Conservation (phyloP, 1,140 invertebrate genomes). For the Leptinotarsa lineolata region DNA sequence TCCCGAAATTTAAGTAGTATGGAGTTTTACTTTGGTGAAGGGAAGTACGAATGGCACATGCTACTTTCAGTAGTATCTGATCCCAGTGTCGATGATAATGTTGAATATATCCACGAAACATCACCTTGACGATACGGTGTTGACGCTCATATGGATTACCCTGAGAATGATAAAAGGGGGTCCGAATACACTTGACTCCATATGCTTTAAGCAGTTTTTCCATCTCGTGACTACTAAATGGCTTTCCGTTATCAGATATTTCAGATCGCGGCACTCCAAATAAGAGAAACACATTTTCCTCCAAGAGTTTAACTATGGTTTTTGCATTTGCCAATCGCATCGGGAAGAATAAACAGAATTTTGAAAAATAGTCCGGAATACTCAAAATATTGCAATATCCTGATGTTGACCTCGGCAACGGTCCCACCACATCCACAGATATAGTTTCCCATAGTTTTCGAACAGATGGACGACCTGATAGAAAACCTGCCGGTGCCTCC, state of each 20-base stretch:
- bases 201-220: constrained; percentile 4
- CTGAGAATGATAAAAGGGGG: constrained; percentile 22
- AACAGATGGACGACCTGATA: not conserved
- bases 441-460: constrained; percentile 27
- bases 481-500: constrained; percentile 31
- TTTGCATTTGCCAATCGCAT: constrained; percentile 8
- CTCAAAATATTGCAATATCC: constrained; percentile 25
- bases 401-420: constrained; percentile 4
- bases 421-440: constrained; percentile 21
- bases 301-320: constrained; percentile 10
- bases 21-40: constrained; percentile 48
- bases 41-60: constrained; percentile 42
- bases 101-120: constrained; percentile 43
- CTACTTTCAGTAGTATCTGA: constrained; percentile 37
- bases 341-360: constrained; percentile 19
- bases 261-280: constrained; percentile 36
- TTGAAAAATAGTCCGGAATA: constrained; percentile 24
- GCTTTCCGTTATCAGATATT: constrained; percentile 13
- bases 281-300: constrained; percentile 29
- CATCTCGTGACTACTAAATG: constrained; percentile 19
- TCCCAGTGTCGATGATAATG: constrained; percentile 50
- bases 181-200: not conserved
- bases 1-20: constrained; percentile 34
- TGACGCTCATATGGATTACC: constrained; percentile 19
- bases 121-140: constrained; percentile 36